Conservation (phyloP, 2,113 vertebrate species). For the Eleginops maclovinus region DNA sequence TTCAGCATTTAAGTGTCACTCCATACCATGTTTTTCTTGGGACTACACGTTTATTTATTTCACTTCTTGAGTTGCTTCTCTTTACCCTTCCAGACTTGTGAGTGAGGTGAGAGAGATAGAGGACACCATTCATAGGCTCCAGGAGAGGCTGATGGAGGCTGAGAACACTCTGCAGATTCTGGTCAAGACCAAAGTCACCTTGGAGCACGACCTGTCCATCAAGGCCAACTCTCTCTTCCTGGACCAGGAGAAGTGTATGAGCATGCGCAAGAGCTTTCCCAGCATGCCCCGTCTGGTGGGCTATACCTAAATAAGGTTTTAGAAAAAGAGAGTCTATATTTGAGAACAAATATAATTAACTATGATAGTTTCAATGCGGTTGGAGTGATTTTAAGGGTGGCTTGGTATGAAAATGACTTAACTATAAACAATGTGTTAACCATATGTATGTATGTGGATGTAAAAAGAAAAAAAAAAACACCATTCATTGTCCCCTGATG, state of each 20-base stretch:
- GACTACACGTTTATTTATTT: neutral
- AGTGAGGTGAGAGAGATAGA: slow-evolving; percentile 90
- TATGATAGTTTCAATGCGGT: slow-evolving; percentile 13
- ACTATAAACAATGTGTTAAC: neutral
- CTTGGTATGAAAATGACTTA: neutral
- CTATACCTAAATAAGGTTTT: slow-evolving; percentile 77
- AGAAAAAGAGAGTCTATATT: neutral
- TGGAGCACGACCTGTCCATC: slow-evolving; percentile 92
- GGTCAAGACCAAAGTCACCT: slow-evolving; percentile 86
- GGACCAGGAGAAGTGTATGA: slow-evolving; percentile 96
- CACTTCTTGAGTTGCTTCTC: neutral
- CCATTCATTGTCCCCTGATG: neutral
- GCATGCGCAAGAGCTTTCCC: slow-evolving; percentile 92
- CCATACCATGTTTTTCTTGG: neutral
- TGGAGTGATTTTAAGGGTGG: slow-evolving; percentile 41
- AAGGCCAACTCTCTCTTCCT: slow-evolving; percentile 95
- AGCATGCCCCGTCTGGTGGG: slow-evolving; percentile 88
- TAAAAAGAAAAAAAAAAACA: neutral
- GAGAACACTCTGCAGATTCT: slow-evolving; percentile 89
- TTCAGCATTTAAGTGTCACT: neutral
- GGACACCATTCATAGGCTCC: slow-evolving; percentile 88
- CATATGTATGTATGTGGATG: no score
- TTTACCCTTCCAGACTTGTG: slow-evolving; percentile 86
- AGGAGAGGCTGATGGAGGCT: slow-evolving; percentile 87
- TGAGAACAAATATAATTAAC: neutral